Evolutionary conservation across 2,113 vertebrate genomes (phyloP).

Genomic region (Paracanthobrama guichenoti): DNA sequence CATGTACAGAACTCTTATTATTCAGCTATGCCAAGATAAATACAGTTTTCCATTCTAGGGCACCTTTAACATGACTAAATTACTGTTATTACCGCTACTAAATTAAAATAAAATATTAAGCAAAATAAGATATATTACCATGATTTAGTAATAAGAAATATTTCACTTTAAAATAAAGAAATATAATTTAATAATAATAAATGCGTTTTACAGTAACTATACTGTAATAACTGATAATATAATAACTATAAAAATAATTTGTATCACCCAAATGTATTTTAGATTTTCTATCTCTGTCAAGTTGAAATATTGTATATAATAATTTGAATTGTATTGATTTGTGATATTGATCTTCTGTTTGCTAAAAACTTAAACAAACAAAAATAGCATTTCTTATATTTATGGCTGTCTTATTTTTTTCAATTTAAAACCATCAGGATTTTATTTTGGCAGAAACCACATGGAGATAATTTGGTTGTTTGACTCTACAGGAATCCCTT

Average conservation of each 20-base stretch:
- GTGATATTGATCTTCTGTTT: no score
- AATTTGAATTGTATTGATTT: no score
- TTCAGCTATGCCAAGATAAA: no score
- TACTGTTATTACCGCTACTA: background rate
- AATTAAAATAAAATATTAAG: background rate
- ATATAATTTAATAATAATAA: background rate
- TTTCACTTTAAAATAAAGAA: background rate
- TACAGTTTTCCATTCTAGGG: no score
- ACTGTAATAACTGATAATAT: no score
- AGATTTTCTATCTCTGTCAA: no score
- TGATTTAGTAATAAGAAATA: background rate
- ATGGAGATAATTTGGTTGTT: conserved; percentile 13
- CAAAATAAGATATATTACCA: background rate
- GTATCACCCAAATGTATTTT: no score
- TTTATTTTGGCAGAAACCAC: background rate
- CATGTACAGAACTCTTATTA: no score
- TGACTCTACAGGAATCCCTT: conserved; percentile 77
- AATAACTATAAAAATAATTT: no score
- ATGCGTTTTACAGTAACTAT: background rate
- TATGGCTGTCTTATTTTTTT: background rate
- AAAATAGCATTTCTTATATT: background rate
- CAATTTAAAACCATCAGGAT: background rate
- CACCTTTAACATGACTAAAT: no score
- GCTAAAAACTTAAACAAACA: no score
- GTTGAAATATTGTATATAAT: no score